phyloP scores from a whole-genome alignment of 2,113 vertebrate genomes.

The Xiphias gladius region DNA sequence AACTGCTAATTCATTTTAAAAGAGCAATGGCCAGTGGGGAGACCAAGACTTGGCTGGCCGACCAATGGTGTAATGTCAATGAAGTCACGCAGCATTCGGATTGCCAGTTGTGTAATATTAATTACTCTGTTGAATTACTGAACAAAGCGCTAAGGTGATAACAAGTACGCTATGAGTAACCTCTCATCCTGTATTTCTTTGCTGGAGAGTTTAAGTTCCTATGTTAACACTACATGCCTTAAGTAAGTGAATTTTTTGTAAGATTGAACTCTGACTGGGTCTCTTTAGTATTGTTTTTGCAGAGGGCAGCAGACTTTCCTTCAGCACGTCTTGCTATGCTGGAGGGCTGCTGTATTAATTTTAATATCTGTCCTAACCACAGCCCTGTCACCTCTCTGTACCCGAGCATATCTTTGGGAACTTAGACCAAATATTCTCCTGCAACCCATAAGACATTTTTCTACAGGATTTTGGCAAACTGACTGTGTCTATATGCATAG shows the following conservation, averaged over 20 bases:
- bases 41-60: no score
- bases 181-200: neutral
- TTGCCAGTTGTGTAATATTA: no score
- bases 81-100: no score
- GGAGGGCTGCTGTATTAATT: neutral
- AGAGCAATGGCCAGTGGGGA: no score
- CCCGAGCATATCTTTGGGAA: neutral
- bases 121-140: neutral
- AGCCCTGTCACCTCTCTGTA: neutral
- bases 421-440: neutral
- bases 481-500: neutral
- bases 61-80: no score
- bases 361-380: neutral
- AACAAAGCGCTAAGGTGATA: neutral
- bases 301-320: neutral
- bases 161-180: neutral
- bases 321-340: neutral
- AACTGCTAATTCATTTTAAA: no score
- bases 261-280: neutral
- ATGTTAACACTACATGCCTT: neutral
- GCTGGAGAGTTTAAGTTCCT: neutral
- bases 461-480: neutral
- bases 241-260: neutral
- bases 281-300: constrained; percentile 1
- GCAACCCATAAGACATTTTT: neutral